Evolutionary conservation across 2,113 vertebrate genomes (phyloP), one percentile per base, ranked within the genome.

Genomic region (Micronycteris hirsuta): DNA sequence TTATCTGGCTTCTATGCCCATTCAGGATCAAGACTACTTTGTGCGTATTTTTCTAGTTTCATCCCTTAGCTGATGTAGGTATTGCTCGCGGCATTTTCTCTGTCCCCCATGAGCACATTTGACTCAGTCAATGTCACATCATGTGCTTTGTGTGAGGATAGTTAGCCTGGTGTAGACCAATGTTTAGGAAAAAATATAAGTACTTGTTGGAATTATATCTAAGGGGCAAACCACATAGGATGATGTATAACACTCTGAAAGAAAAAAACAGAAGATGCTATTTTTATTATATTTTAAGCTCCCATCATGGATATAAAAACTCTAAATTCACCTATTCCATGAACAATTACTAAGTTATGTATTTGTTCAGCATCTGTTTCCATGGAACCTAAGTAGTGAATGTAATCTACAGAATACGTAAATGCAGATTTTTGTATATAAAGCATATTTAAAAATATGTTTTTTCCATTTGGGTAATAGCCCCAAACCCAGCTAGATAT

Each of bases 261-360:
- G 24, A 14, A 58, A 86, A 87, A 85, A 87, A 73, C 3, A 24
- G 11, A 93, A 86, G 31, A 52, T 90, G 9, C 0, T 52, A 24
- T n/a, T 94, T 96, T 86, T 84, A 95, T 67, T 89, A 45, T 58
- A 63, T 68, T 95, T 90, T 41, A 74, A 91, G 86, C 41, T 87
- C 24, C 11, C 36, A 56, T 80, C 19, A 70, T 47, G 8, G 65
- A 63, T 28, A 85, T 70, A 91, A 95, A 95, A 90, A 76, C 12
- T 67, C n/a, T 41, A 38, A 17, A 54, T 76, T 82, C 13, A 92
- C 56, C 26, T 86, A 77, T 36, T 9, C 7, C 19, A 28, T 80
- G 47, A 88, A 80, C 36, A 93, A 84, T 92, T 81, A 85, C 31
- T 41, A 28, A 87, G 80, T 74, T 63, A 82, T 84, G 10, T 19